Base-by-base conservation (phyloP, 2,797 vertebrate species). In the Ctenosaura bakeri region DNA sequence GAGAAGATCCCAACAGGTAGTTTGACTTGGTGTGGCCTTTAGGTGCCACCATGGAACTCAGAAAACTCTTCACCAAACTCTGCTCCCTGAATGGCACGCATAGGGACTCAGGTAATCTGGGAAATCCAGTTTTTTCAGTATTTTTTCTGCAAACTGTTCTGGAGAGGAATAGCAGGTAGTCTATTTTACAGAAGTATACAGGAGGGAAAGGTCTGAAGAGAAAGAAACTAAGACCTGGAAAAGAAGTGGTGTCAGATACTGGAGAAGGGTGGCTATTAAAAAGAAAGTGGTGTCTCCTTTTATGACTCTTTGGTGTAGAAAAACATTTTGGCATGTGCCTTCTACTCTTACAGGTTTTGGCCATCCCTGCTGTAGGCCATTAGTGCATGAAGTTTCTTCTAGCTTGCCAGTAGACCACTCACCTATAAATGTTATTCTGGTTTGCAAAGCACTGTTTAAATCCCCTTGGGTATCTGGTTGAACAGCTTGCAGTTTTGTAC, bases 361-460 rank as follows among this genome's bases (percentile, higher is more conserved):
- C 22, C 46, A 54, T 24, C 24, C 42, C 42, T 54, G 29, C 66
- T 64, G 29, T 56, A 85, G 62, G 85, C 74, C 46, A 66, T 66
- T 35, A 59, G 35, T 74, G 69, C 46, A 82, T 56, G 42, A 73
- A 78, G 52, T 69, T 80, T 80, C 42, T n/a, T 80, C 26, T 66
- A 14, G 8, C 35, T 80, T 79, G 84, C 50, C 64, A 62, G 89
- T 83, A 89, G 78, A 54, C 86, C 82, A 71, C 50, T 76, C 4
- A 0, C 83, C 77, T 69, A 85, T 76, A 94, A 95, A 93, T 92
- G 93, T 93, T 95, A 94, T 94, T 94, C 90, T 93, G 90, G 86
- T 90, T 93, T 91, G 92, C 86, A 94, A 26, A 16, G 83, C 94
- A 83, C 91, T 95, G 90, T 92, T 92, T 96, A 88, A 46, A 93